These are phyloP conservation scores for Glaucidium brasilianum DNA, from an alignment of 2,113 vertebrate species.

Conservation along the genomic window DNA sequence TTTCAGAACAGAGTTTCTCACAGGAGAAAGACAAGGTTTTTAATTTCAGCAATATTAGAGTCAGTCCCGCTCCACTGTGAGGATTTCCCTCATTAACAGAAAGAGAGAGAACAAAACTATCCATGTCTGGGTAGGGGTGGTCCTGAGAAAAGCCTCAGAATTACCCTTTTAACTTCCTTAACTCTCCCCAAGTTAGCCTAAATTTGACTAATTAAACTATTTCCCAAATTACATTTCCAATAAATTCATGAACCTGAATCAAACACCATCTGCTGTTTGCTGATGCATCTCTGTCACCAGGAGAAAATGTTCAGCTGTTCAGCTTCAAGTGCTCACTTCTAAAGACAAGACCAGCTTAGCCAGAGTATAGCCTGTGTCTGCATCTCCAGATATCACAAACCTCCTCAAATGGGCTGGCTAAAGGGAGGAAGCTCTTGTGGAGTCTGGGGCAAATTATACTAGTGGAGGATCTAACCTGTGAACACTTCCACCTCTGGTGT, in stretches of 20 bases:
- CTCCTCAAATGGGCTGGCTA: background rate
- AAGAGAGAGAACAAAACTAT: background rate
- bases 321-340: background rate
- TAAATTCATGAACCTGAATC: background rate
- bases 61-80: background rate
- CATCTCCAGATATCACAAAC: background rate
- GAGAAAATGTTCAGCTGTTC: background rate
- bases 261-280: background rate
- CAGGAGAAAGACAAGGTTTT: background rate
- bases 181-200: background rate
- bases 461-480: background rate
- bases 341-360: background rate
- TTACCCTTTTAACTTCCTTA: background rate
- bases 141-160: background rate
- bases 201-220: background rate
- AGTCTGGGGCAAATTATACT: background rate
- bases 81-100: background rate
- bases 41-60: background rate
- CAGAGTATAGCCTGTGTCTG: background rate
- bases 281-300: background rate
- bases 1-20: background rate
- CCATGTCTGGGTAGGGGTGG: background rate
- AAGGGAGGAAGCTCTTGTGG: background rate
- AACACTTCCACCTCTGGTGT: background rate
- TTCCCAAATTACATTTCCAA: background rate